phyloP scores from a whole-genome alignment of 1,140 invertebrate species.

The Delia radicum region DNA sequence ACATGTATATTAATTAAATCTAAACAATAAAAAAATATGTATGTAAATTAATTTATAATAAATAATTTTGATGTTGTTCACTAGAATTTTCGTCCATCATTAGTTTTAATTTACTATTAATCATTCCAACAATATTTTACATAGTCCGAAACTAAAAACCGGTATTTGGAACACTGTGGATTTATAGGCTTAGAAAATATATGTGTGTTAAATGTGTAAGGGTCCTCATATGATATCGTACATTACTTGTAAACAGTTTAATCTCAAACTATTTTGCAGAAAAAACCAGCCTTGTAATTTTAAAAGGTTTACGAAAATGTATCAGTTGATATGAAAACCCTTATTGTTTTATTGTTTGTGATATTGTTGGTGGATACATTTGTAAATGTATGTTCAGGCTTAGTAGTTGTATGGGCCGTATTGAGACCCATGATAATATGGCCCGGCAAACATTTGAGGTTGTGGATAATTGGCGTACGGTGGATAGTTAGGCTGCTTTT shows the following conservation, averaged over 20 bases:
- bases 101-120: not conserved
- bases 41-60: not conserved
- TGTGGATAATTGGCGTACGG: conserved; percentile 84
- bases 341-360: not conserved
- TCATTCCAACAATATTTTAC: not conserved
- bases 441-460: conserved; percentile 78
- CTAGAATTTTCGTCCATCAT: conserved; percentile 16
- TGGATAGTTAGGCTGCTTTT: conserved; percentile 83
- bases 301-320: too few relatives aligned
- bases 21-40: not conserved
- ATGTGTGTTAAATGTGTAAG: too few relatives aligned
- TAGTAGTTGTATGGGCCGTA: conserved; percentile 91
- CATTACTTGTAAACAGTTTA: too few relatives aligned
- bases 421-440: conserved; percentile 87
- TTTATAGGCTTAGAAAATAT: not conserved
- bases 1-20: not conserved
- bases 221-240: too few relatives aligned
- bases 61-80: conserved; percentile 11
- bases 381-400: not conserved
- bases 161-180: not conserved
- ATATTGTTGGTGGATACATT: not conserved
- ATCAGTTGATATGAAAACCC: too few relatives aligned
- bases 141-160: not conserved
- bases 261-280: too few relatives aligned
- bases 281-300: too few relatives aligned